Evolutionary conservation across 2,797 vertebrate genomes (phyloP), one percentile per base, ranked within the genome.

Genomic region (Cossypha niveicapilla): DNA sequence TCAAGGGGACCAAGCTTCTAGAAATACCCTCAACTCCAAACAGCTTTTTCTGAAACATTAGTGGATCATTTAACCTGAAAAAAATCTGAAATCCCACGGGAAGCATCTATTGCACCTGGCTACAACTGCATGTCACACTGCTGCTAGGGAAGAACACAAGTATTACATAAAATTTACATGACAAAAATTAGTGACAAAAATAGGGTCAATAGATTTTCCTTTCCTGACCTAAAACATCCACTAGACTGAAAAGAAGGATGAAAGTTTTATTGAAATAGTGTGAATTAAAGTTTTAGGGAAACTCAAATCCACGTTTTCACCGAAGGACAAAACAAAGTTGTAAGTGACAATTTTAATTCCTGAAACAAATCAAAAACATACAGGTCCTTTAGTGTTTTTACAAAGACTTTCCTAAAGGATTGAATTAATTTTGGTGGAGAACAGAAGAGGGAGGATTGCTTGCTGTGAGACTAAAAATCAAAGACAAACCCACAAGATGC

Each of bases 371-470:
- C 61, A 50, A 92, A 95, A 83, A 81, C 77, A 83, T 89, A 95
- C 75, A 94, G 78, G 66, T 92, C 88, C 90, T 94, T 92, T 71
- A 91, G 68, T 89, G 77, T 91, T 91, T 92, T 79, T 65, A 96
- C 96, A 96, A 95, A 95, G 81, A 37, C 56, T 87, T 88, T 94
- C 34, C 93, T 96, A 96, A 97, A 97, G 94, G 92, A 95, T 63
- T 63, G 47, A 74, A 61, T 95, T 93, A 35, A 70, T 94, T 87
- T 48, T 32, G 82, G 66, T 75, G 83, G 72, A 86, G 87, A 96
- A 94, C 92, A 94, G 75, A 86, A 92, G 39, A 92, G 61, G 84
- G n/a, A 89, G 48, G 41, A 61, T 44, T 19, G 30, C 77, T 94
- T 76, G 88, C 77, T 78, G 68, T 68, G 65, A 93, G 74, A 80